Conservation (phyloP, 2,113 vertebrate genomes). For the Myotis yumanensis region DNA sequence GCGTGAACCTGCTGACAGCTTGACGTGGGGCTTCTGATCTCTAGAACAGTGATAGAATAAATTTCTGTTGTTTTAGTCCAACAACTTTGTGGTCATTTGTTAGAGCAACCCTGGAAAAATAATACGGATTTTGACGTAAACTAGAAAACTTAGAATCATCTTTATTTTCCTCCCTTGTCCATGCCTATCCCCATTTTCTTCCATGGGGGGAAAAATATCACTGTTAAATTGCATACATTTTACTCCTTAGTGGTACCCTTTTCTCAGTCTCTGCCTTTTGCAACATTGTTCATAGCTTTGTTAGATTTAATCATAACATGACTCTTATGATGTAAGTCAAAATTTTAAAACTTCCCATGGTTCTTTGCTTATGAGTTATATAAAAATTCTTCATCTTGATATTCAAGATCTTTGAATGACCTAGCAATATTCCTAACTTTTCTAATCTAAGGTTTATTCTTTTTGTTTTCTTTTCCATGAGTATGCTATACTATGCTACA, state of each 20-base stretch:
- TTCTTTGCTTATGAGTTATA: background rate
- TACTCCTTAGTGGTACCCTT: background rate
- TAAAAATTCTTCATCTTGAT: background rate
- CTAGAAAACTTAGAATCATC: background rate
- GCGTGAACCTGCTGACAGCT: background rate
- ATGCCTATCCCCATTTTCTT: background rate
- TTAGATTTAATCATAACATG: background rate
- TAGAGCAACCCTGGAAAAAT: background rate
- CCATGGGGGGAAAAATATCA: background rate
- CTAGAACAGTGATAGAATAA: background rate
- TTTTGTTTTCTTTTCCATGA: background rate
- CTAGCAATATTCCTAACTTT: background rate
- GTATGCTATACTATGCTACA: background rate
- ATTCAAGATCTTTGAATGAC: background rate
- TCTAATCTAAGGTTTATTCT: background rate
- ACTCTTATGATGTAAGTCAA: background rate
- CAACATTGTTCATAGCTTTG: background rate
- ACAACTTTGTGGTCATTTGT: background rate
- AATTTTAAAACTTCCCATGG: background rate
- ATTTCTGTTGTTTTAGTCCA: background rate
- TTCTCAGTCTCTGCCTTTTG: background rate
- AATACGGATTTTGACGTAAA: background rate
- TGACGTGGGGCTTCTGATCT: background rate
- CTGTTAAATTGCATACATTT: background rate
- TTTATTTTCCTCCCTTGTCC: background rate